These are phyloP conservation scores for Oncopeltus fasciatus DNA, from an alignment of 1,140 invertebrate species.

Conservation along the genomic window DNA sequence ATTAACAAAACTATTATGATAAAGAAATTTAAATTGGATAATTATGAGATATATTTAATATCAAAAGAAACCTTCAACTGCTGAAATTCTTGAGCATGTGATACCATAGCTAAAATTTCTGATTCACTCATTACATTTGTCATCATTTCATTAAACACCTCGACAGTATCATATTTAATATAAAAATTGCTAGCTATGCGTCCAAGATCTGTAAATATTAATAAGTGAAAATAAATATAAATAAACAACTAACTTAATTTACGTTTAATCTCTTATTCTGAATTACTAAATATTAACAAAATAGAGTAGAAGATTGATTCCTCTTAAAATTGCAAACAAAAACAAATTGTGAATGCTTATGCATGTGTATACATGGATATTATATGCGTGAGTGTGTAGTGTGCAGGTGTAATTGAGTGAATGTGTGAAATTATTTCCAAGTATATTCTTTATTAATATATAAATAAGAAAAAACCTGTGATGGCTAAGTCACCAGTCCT, in stretches of 20 bases:
- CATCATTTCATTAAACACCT: conserved; percentile 72
- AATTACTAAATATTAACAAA: too few species aligned
- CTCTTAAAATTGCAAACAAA: too few species aligned
- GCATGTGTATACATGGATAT: too few species aligned
- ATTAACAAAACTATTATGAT: not conserved
- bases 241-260: not conserved
- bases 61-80: conserved; percentile 67
- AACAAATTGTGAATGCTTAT: too few species aligned
- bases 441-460: too few species aligned
- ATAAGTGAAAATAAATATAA: not conserved
- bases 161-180: conserved; percentile 91
- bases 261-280: too few species aligned
- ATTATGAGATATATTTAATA: conserved; percentile 10
- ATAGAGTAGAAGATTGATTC: too few species aligned
- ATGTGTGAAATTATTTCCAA: too few species aligned
- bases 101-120: conserved; percentile 77
- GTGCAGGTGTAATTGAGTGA: too few species aligned
- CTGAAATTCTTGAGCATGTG: conserved; percentile 84
- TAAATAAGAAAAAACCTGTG: conserved; percentile 37
- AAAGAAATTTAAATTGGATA: not conserved
- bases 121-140: conserved; percentile 69
- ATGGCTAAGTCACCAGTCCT: conserved; percentile 66
- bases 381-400: too few species aligned
- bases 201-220: conserved; percentile 59
- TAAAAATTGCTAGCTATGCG: conserved; percentile 95